Evolutionary conservation across 1,140 invertebrate genomes (phyloP).

Genomic region (Mercenaria mercenaria): DNA sequence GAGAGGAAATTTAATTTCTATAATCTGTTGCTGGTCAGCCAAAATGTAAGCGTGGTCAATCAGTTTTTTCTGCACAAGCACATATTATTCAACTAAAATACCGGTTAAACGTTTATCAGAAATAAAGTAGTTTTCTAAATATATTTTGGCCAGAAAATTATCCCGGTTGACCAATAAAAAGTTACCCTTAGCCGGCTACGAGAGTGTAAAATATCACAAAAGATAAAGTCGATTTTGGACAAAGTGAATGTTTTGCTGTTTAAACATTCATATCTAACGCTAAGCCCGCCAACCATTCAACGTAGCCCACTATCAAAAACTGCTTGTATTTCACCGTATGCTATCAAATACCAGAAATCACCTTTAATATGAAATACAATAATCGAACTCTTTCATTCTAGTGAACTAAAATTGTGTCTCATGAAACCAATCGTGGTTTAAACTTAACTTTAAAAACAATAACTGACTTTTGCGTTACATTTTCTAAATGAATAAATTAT

Average conservation of each 20-base stretch:
- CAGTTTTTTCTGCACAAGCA: too few species aligned
- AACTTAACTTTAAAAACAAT: conserved; percentile 1
- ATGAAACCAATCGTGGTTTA: too few species aligned
- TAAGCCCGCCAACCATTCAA: not conserved
- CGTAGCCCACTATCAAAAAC: not conserved
- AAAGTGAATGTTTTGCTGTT: not conserved
- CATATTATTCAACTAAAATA: too few species aligned
- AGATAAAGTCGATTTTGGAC: not conserved
- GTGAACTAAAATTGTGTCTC: conserved; percentile 4
- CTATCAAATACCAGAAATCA: conserved; percentile 19
- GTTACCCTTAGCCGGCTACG: too few species aligned
- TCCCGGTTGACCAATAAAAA: too few species aligned
- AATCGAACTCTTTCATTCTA: not conserved
- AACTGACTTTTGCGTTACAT: not conserved
- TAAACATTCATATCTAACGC: conserved; percentile 9
- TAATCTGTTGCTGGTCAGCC: too few species aligned
- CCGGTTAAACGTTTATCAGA: too few species aligned
- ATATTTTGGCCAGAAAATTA: too few species aligned
- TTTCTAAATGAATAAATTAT: too few species aligned
- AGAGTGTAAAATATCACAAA: not conserved
- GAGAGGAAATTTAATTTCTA: too few species aligned
- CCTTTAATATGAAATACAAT: conserved; percentile 33
- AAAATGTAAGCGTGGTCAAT: too few species aligned
- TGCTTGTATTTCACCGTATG: not conserved
- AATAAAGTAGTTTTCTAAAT: too few species aligned